These are phyloP conservation scores for Rhabditophanes sp. DNA, from an alignment of 2,888 invertebrate genomes.

Conservation along the genomic window DNA sequence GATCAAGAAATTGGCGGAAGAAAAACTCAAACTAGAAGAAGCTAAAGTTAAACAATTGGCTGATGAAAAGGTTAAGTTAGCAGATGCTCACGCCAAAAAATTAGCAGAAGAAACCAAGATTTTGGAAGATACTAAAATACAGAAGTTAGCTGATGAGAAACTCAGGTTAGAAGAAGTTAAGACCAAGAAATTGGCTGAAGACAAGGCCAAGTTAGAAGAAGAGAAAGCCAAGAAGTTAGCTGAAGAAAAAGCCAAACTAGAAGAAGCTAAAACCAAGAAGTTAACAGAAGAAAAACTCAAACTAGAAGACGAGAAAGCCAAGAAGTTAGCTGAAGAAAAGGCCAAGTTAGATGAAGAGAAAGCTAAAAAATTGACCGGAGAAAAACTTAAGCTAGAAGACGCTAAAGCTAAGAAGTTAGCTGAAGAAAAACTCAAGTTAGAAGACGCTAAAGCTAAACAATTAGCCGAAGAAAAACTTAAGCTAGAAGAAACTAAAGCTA, in stretches of 20 bases:
- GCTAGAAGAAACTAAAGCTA: slow-evolving; percentile 1
- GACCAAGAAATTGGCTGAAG: slow-evolving; percentile 6
- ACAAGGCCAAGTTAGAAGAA: not conserved
- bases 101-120: slow-evolving; percentile 5
- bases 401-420: slow-evolving; percentile 6
- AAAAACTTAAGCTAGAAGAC: slow-evolving; percentile 1
- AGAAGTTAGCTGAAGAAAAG: not conserved
- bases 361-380: slow-evolving; percentile 1
- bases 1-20: slow-evolving; percentile 5
- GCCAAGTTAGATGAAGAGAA: slow-evolving; percentile 1
- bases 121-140: slow-evolving; percentile 3
- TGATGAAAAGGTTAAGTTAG: slow-evolving; percentile 3
- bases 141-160: slow-evolving; percentile 6
- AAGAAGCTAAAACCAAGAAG: slow-evolving; percentile 3
- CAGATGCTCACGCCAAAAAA: slow-evolving; percentile 4
- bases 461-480: not conserved
- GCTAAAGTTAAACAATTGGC: slow-evolving; percentile 3
- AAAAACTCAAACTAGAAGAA: slow-evolving; percentile 6
- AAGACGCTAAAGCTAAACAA: not conserved
- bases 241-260: slow-evolving; percentile 6
- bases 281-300: slow-evolving; percentile 3
- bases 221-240: not conserved
- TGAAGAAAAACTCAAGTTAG: slow-evolving; percentile 5
- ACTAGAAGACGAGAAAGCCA: not conserved
- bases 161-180: slow-evolving; percentile 2